phyloP scores from a whole-genome alignment of 2,113 vertebrate genomes.

The Acrocephalus kingi region DNA sequence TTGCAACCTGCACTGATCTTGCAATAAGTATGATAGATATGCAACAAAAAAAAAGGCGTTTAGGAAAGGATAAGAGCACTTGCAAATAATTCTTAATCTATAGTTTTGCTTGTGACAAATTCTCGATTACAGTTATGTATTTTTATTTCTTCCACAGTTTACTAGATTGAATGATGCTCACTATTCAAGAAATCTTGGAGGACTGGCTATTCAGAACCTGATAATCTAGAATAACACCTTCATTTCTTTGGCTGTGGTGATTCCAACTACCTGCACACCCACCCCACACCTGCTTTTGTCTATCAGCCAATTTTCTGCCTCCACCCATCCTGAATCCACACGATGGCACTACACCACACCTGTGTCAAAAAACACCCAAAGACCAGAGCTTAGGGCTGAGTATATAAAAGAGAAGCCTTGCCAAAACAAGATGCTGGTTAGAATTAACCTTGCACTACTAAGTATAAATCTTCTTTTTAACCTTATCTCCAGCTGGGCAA shows the following conservation, averaged over 20 bases:
- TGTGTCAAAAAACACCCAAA: neutral
- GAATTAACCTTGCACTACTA: neutral
- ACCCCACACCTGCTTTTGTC: neutral
- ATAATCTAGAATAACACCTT: neutral
- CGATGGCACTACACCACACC: neutral
- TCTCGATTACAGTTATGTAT: neutral
- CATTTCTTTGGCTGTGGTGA: neutral
- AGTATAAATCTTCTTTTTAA: neutral
- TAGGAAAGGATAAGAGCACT: neutral
- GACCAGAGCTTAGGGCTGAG: neutral
- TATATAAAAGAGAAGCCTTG: neutral
- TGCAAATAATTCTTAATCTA: neutral
- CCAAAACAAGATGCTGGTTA: neutral
- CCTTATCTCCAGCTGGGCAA: neutral
- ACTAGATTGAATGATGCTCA: neutral
- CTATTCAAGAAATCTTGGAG: neutral
- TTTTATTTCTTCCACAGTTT: neutral
- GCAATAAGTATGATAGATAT: neutral
- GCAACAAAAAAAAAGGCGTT: neutral
- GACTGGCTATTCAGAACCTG: neutral
- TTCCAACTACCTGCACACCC: neutral
- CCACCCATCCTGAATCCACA: neutral
- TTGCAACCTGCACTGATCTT: neutral
- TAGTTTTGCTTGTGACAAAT: neutral
- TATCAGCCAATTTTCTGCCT: neutral